Base-by-base conservation (phyloP, 2,797 vertebrate genomes). In the Urophycis tenuis region DNA sequence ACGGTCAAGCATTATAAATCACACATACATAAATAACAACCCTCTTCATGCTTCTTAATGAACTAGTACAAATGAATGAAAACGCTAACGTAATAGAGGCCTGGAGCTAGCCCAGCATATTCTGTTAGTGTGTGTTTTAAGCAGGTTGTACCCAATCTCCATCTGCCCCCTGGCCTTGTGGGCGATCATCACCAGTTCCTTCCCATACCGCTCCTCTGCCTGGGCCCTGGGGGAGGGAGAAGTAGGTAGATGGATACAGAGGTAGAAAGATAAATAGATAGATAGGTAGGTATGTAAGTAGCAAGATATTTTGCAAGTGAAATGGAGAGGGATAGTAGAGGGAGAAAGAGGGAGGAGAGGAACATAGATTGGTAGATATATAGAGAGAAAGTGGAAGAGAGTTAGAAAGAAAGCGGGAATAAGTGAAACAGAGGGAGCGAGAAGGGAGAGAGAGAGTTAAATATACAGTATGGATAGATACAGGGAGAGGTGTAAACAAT, bases 201-300 rank as follows among this genome's bases (percentile, higher is more conserved):
- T 98, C 33, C 97, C 97, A 0, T 98, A 98, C 75, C 91, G 94
- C 83, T 99, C 97, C 86, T 99, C 97, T 19, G 96, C 96, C 33
- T 94, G 90, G 0, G 95, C 95, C 91, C 97, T 99, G 91, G 75
- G 70, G 12, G 31, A 29, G 35, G 22, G n/a, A 33, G 7, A 30
- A 29, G 11, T 70, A 41, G 39, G 14, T n/a, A 22, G 53, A n/a
- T 64, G 31, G 22, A 74, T 79, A 75, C 11, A 30, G 34, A 74
- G n/a, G 60, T 15, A n/a, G 53, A 60, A 7, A 25, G 53, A 25
- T 60, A 19, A n/a, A 25, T 60, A 1, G 31, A 60, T 72, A 0
- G 2, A 74, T 22, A 22, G 10, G 22, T 30, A 2, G 6, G 6
- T 30, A 71, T 12, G 15, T 71, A 45, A 14, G 41, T 64, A 8